Base-by-base conservation (phyloP, 1,140 invertebrate species). In the Akabosia matsudoensis region DNA sequence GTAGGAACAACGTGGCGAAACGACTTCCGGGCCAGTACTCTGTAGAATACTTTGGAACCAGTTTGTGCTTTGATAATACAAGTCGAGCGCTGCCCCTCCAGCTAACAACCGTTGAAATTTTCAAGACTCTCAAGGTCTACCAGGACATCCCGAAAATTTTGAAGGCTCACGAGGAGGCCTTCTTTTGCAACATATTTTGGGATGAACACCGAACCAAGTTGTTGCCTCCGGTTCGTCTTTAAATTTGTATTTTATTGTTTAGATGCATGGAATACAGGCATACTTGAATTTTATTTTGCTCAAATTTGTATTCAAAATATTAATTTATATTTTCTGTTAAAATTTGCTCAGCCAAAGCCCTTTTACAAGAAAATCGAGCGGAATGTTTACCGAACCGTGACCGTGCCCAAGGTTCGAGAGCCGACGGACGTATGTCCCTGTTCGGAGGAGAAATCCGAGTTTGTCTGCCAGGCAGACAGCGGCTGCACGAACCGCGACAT, bases 81-180 rank as follows among this genome's bases (percentile, higher is more conserved):
- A 37, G 78, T 74, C 37, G 70, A 30, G 24, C 72, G 0, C 33
- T 56, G n/a, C 74, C 72, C 13, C 52, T 79, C 1, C 61, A 74
- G 34, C 33, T 79, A 0, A 51, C 74, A 7, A 56, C 71, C 22
- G 33, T 76, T 31, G 75, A 79, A 10, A 64, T 79, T 70, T 37
- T 79, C 0, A 78, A 70, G 73, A 79, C 72, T 61, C 45, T 78
- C 4, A 76, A 76, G 52, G 33, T 79, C 1, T 79, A 70, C 31
- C 31, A 51, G 24, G 75, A 79, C 24, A 67, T 64, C 0, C 70
- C 74, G 34, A 76, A 64, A 3, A 7, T 74, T 34, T 28, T 67
- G 33, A 37, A 54, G 14, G 77, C 79, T 18, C 76, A 76, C 33
- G 75, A 80, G 34, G 79, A 80, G 74, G 79, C 77, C 3, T 33